phyloP scores from a whole-genome alignment of 2,113 vertebrate genomes.

The Malurus elegans region DNA sequence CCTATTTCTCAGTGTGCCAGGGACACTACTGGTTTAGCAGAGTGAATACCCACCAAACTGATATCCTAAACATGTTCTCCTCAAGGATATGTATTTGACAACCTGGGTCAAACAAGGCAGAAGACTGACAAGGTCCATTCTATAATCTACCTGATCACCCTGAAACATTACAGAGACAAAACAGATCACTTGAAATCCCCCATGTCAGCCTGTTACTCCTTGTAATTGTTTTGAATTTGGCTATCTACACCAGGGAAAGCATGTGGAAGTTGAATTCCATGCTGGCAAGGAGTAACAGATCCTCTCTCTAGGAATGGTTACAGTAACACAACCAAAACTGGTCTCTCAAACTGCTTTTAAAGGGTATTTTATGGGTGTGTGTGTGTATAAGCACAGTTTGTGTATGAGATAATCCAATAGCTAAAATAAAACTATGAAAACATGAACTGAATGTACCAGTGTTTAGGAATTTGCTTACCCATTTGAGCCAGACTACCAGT shows the following conservation, averaged over 20 bases:
- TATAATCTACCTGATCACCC: background rate
- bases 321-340: background rate
- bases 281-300: background rate
- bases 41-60: background rate
- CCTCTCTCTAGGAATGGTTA: background rate
- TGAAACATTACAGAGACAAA: background rate
- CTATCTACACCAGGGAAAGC: background rate
- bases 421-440: background rate
- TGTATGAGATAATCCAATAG: background rate
- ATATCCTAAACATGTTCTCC: background rate
- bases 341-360: background rate
- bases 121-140: background rate
- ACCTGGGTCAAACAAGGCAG: background rate
- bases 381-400: background rate
- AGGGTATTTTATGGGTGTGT: background rate
- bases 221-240: background rate
- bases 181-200: fast-evolving
- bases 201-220: fast-evolving
- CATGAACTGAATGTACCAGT: background rate
- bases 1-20: background rate
- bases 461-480: background rate
- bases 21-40: background rate
- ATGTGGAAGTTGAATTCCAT: background rate
- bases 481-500: background rate
- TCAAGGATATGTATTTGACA: background rate